phyloP scores from a whole-genome alignment of 2,113 vertebrate genomes.

The Taurulus bubalis region DNA sequence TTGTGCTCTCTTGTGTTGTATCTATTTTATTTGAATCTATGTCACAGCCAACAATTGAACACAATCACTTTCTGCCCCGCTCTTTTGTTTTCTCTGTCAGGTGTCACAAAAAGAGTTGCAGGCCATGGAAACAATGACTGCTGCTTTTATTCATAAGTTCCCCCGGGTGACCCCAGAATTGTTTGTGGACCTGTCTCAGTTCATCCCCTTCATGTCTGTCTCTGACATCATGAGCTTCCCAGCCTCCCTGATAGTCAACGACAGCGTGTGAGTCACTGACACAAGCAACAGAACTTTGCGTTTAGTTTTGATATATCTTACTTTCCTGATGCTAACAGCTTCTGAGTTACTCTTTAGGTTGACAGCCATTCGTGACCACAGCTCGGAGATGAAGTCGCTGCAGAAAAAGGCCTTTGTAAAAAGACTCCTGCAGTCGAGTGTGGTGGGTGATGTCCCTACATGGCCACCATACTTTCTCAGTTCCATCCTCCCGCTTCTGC shows the following conservation, averaged over 20 bases:
- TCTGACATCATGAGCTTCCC: conserved; percentile 91
- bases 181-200: conserved; percentile 90
- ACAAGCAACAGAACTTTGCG: not conserved
- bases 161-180: conserved; percentile 89
- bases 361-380: conserved; percentile 88
- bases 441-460: conserved; percentile 86
- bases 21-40: conserved; percentile 5
- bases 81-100: conserved; percentile 72
- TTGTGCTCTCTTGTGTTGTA: conserved; percentile 15
- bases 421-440: conserved; percentile 86
- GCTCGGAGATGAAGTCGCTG: conserved; percentile 86
- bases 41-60: conserved; percentile 27
- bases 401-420: conserved; percentile 92
- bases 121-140: conserved; percentile 88
- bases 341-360: conserved; percentile 76
- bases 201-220: conserved; percentile 92
- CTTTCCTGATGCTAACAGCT: conserved; percentile 5
- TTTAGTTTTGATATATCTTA: not conserved
- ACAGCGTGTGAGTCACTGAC: conserved; percentile 87
- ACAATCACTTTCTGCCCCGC: conserved; percentile 5
- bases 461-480: conserved; percentile 89
- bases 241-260: conserved; percentile 87
- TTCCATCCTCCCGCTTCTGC: conserved; percentile 86
- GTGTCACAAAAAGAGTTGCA: conserved; percentile 85
- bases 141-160: conserved; percentile 89